Evolutionary conservation across 1,140 invertebrate genomes (phyloP).

Genomic region (Zaprionus ghesquierei): DNA sequence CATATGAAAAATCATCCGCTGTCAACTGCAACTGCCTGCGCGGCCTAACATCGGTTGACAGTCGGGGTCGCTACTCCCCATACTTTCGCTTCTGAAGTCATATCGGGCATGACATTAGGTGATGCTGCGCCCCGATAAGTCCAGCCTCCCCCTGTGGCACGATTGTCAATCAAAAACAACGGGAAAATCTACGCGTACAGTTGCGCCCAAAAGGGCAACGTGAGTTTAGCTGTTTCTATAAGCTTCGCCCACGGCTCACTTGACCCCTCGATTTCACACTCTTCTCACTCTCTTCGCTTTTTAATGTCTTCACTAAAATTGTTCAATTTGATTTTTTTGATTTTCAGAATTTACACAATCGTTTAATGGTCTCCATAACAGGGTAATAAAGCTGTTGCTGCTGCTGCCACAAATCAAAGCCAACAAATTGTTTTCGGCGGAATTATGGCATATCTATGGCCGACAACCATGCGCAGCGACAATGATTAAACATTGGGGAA

Average conservation of each 20-base stretch:
- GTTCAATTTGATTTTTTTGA: constrained; percentile 58
- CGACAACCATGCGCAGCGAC: constrained; percentile 51
- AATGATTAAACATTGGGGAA: constrained; percentile 75
- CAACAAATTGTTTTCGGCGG: constrained; percentile 75
- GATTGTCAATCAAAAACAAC: constrained; percentile 38
- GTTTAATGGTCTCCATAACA: too few species aligned
- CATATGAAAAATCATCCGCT: constrained; percentile 33
- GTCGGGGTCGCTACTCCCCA: not conserved
- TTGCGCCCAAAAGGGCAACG: constrained; percentile 21
- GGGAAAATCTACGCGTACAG: constrained; percentile 17
- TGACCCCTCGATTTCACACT: constrained; percentile 11
- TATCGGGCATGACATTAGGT: constrained; percentile 49
- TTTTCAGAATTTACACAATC: constrained; percentile 73
- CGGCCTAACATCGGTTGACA: constrained; percentile 37
- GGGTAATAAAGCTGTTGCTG: constrained; percentile 52
- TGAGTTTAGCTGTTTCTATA: not conserved
- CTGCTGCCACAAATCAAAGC: constrained; percentile 57
- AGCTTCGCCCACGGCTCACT: not conserved
- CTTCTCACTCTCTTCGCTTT: constrained; percentile 17
- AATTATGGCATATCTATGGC: constrained; percentile 72
- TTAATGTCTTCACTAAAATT: constrained; percentile 56
- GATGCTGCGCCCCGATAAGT: constrained; percentile 38
- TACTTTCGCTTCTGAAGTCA: not conserved
- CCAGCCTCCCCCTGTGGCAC: constrained; percentile 20
- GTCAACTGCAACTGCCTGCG: constrained; percentile 16